Conservation (phyloP, 2,888 invertebrate genomes). For the Stenichneumon culpator region DNA sequence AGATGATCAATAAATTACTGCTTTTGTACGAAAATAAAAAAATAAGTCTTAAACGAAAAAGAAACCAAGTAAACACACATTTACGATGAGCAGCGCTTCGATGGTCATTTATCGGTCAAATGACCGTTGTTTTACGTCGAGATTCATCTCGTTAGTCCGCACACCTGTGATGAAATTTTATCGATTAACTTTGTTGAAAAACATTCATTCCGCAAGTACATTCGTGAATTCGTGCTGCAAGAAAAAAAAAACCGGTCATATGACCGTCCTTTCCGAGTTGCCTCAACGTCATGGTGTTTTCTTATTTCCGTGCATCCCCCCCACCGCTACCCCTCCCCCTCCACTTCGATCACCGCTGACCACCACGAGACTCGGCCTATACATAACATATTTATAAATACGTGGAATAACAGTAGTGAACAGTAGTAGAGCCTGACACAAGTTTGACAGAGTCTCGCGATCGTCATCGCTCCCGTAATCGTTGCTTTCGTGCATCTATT, state of each 20-base stretch:
- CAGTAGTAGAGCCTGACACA: background rate
- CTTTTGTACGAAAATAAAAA: background rate
- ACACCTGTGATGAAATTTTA: too few relatives aligned
- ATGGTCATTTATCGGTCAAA: too few relatives aligned
- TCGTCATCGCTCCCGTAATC: constrained; percentile 22
- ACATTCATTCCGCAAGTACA: too few relatives aligned
- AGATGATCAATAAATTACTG: background rate
- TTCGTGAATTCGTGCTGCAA: too few relatives aligned
- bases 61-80: too few relatives aligned
- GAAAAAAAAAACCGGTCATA: too few relatives aligned
- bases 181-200: too few relatives aligned
- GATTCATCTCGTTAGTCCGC: too few relatives aligned
- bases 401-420: constrained; percentile 16
- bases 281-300: background rate
- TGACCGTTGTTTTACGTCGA: too few relatives aligned
- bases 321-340: background rate
- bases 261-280: too few relatives aligned
- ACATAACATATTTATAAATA: constrained; percentile 35
- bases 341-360: constrained; percentile 20
- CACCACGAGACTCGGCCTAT: constrained; percentile 38
- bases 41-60: too few relatives aligned
- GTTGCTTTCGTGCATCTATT: background rate
- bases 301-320: background rate
- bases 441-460: background rate
- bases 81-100: too few relatives aligned